Evolutionary conservation across 2,797 vertebrate genomes (phyloP).

Genomic region (Saxicola maurus): DNA sequence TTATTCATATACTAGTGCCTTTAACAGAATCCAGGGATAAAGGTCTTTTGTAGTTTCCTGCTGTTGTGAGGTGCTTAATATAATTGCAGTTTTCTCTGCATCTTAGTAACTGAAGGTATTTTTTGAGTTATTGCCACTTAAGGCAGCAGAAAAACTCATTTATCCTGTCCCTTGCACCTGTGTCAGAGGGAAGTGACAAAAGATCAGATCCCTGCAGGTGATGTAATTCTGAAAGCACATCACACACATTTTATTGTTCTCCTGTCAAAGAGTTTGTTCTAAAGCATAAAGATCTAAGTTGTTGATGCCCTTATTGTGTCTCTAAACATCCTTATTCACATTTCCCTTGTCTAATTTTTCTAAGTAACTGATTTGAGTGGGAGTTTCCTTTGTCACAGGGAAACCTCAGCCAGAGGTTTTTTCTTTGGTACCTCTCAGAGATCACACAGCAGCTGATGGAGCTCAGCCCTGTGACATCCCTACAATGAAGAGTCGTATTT

Average conservation of each 20-base stretch:
- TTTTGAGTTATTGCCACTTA: not conserved
- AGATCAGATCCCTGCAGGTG: not conserved
- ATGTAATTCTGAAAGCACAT: not conserved
- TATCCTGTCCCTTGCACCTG: not conserved
- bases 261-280: not conserved
- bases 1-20: not conserved
- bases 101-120: not conserved
- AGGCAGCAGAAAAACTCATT: not conserved
- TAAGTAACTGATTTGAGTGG: not conserved
- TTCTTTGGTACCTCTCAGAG: not conserved
- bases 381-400: not conserved
- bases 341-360: not conserved
- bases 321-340: not conserved
- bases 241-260: not conserved
- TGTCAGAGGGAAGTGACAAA: not conserved
- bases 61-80: not conserved
- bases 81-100: not conserved
- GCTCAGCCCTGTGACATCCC: not conserved
- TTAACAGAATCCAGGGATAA: slow-evolving; percentile 8
- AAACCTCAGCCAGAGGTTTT: not conserved
- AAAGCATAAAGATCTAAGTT: not conserved
- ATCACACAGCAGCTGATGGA: not conserved
- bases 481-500: not conserved
- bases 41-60: not conserved
- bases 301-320: not conserved